Evolutionary conservation across 2,888 invertebrate genomes (phyloP).

Genomic region (Sarcophaga subvicina): DNA sequence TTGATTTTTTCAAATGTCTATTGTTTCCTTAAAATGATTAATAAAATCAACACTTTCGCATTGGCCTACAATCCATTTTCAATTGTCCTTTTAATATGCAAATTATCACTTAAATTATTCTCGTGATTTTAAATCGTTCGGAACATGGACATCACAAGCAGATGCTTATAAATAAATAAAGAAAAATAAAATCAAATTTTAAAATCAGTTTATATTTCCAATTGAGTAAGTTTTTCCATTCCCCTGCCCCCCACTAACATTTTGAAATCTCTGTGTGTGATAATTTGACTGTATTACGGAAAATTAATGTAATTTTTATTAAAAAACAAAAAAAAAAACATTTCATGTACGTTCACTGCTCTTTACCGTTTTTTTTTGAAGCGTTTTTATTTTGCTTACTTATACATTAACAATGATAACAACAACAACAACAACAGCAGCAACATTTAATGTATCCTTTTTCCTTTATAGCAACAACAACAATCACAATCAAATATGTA

Average conservation of each 20-base stretch:
- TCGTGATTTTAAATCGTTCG: not conserved
- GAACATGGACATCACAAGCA: not conserved
- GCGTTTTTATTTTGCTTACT: too few species aligned
- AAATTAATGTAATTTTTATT: constrained; percentile 48
- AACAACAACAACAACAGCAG: constrained; percentile 39
- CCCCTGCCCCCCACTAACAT: constrained; percentile 11
- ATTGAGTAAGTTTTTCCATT: not conserved
- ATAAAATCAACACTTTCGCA: not conserved
- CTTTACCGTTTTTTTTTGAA: not conserved
- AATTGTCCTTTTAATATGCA: not conserved
- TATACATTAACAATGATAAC: constrained; percentile 9
- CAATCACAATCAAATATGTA: constrained; percentile 7
- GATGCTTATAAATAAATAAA: not conserved
- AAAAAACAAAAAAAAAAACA: constrained; percentile 57
- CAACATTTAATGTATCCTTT: constrained; percentile 55
- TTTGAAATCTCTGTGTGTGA: constrained; percentile 9
- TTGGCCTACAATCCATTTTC: not conserved
- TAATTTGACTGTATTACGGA: constrained; percentile 54
- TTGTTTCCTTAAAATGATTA: not conserved
- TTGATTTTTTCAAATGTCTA: not conserved
- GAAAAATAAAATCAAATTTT: not conserved
- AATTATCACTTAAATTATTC: not conserved
- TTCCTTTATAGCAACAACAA: constrained; percentile 19
- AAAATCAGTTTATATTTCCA: not conserved
- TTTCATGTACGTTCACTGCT: constrained; percentile 13